A percentile compares a stretch with the other conserved stretches of the same genome.
Evolutionary conservation across 1,140 invertebrate species (phyloP).

Genomic region (Lordiphosa mommai): DNA sequence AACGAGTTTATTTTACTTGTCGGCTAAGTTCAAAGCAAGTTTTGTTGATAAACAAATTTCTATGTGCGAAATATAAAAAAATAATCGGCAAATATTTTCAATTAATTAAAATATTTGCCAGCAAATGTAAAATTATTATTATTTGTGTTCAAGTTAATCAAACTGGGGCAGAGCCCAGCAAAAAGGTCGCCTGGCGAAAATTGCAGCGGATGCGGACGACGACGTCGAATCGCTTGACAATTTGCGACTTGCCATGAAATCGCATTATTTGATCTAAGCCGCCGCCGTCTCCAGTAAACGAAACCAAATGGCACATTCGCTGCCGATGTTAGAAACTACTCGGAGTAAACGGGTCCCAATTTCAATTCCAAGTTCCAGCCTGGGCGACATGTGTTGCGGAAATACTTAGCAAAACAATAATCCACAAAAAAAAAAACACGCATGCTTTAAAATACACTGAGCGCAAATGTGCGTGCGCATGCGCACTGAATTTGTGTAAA

Average conservation of each 20-base stretch:
- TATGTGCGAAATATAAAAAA: conserved; percentile 39
- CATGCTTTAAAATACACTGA: neutral
- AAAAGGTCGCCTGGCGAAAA: conserved; percentile 43
- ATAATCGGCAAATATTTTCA: conserved; percentile 46
- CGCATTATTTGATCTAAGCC: conserved; percentile 78
- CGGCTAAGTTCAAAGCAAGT: conserved; percentile 58
- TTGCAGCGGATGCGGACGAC: conserved; percentile 39
- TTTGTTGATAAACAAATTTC: conserved; percentile 64
- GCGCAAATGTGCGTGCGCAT: neutral
- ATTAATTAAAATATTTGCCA: conserved; percentile 62
- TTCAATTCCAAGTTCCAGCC: conserved; percentile 33
- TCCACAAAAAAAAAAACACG: conserved; percentile 23
- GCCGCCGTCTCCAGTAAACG: conserved; percentile 47
- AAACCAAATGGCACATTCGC: conserved; percentile 72
- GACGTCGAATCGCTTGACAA: conserved; percentile 55
- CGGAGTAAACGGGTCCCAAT: conserved; percentile 22
- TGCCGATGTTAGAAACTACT: conserved; percentile 9
- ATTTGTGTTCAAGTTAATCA: conserved; percentile 32
- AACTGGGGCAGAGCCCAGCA: conserved; percentile 49
- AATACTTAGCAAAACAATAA: conserved; percentile 62
- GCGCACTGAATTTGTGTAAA: neutral
- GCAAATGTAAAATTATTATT: conserved; percentile 22
- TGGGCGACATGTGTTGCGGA: conserved; percentile 70
- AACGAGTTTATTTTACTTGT: conserved; percentile 30
- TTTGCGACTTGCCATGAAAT: conserved; percentile 78